A percentile compares a stretch with the other conserved stretches of the same genome.
Evolutionary conservation across 1,140 invertebrate species (phyloP).

Genomic region (Eupristina koningsbergeri): DNA sequence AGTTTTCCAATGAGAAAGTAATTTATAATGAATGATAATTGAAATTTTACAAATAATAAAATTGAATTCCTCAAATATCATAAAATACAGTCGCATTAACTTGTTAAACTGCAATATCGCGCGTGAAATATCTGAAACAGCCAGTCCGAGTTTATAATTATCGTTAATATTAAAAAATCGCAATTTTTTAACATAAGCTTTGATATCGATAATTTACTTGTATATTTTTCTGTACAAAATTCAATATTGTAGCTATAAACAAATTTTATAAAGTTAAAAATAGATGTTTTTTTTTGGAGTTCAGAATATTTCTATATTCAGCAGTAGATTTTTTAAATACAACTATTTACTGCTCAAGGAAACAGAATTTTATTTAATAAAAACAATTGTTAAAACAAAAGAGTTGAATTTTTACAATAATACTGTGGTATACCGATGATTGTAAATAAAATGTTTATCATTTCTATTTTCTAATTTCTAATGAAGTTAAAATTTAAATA

Average conservation of each 20-base stretch:
- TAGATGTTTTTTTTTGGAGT: neutral
- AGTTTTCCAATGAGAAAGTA: neutral
- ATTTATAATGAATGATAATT: conserved; percentile 10
- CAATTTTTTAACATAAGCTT: neutral
- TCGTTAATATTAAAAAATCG: neutral
- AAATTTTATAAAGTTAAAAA: neutral
- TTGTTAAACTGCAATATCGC: neutral
- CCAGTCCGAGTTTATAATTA: neutral
- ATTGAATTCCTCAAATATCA: conserved; percentile 31
- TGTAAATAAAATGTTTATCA: neutral
- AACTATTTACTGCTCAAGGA: neutral
- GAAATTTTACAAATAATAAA: conserved; percentile 49
- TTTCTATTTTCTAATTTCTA: neutral
- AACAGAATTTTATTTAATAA: neutral
- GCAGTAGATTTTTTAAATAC: neutral
- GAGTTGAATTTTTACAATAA: neutral
- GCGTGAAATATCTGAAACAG: neutral
- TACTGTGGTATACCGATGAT: no score
- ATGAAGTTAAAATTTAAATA: neutral
- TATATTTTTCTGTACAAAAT: neutral
- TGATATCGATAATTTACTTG: neutral
- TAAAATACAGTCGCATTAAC: neutral
- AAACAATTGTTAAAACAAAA: neutral
- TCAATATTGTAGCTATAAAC: neutral
- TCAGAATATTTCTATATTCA: neutral